phyloP scores from a whole-genome alignment of 1,140 invertebrate species.

The Cotesia typhae region DNA sequence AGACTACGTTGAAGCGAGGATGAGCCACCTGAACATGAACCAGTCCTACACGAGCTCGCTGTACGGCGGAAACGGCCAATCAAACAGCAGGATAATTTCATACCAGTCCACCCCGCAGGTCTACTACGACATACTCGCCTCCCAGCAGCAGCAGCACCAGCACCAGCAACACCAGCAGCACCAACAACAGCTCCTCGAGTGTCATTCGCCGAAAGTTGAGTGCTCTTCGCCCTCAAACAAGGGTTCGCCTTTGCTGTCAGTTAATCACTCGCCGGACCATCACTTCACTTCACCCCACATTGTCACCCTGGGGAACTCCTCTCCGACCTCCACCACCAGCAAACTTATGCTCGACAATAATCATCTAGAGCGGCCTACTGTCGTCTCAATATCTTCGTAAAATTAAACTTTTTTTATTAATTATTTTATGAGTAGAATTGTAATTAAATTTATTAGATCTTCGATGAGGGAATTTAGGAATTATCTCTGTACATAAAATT shows the following conservation, averaged over 20 bases:
- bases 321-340: slow-evolving; percentile 40
- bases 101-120: slow-evolving; percentile 42
- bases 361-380: slow-evolving; percentile 54
- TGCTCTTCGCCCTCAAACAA: slow-evolving; percentile 54
- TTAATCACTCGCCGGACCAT: slow-evolving; percentile 57
- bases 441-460: too few species aligned
- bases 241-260: slow-evolving; percentile 54
- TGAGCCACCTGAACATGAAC: slow-evolving; percentile 44
- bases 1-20: slow-evolving; percentile 54
- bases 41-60: slow-evolving; percentile 45
- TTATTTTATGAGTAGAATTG: neutral
- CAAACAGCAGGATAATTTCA: slow-evolving; percentile 41
- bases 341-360: slow-evolving; percentile 52
- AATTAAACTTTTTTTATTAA: slow-evolving; percentile 37
- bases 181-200: slow-evolving; percentile 49
- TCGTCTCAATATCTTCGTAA: slow-evolving; percentile 59
- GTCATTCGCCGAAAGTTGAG: slow-evolving; percentile 59
- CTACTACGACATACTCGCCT: slow-evolving; percentile 52
- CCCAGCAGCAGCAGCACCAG: slow-evolving; percentile 46
- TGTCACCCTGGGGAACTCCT: slow-evolving; percentile 54
- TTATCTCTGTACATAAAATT: too few species aligned
- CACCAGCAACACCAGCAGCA: slow-evolving; percentile 46
- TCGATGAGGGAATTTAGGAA: too few species aligned
- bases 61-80: slow-evolving; percentile 42
- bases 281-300: slow-evolving; percentile 56